These are phyloP conservation scores for Trissolcus brochymenae DNA, from an alignment of 2,888 invertebrate genomes.

Conservation along the genomic window DNA sequence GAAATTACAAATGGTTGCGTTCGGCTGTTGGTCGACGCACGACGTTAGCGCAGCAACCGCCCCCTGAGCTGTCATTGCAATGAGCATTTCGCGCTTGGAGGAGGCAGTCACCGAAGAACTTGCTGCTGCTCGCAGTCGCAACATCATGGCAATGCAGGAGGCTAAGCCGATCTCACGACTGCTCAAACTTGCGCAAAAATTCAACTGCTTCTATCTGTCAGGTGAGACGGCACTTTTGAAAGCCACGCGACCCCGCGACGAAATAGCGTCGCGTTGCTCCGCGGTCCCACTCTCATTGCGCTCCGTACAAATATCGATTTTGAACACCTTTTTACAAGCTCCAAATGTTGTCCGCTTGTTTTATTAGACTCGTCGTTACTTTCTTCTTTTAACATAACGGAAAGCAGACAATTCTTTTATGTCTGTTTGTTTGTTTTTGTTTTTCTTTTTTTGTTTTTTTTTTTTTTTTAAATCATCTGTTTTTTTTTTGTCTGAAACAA, in stretches of 20 bases:
- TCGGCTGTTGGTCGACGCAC: background rate
- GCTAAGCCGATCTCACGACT: conserved; percentile 81
- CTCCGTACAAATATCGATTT: conserved; percentile 1
- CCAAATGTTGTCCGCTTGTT: background rate
- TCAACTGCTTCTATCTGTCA: conserved; percentile 92
- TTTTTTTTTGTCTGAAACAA: background rate
- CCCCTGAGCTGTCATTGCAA: conserved; percentile 1
- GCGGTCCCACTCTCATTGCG: background rate
- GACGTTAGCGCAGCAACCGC: background rate
- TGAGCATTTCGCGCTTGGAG: background rate
- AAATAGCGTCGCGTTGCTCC: conserved; percentile 3
- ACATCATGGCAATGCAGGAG: conserved; percentile 76
- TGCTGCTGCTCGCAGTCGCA: conserved; percentile 35
- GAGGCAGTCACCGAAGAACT: background rate
- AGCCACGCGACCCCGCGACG: background rate
- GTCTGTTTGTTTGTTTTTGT: too few relatives aligned
- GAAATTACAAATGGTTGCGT: background rate
- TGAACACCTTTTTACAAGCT: background rate
- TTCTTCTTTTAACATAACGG: background rate
- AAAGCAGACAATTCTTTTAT: too few relatives aligned
- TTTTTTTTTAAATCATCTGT: background rate
- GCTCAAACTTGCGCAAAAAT: conserved; percentile 89
- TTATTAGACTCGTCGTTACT: background rate
- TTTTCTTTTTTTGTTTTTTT: too few relatives aligned
- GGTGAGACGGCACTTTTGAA: conserved; percentile 77